These are phyloP conservation scores for Anadara kagoshimensis DNA, from an alignment of 1,140 invertebrate genomes.

Conservation along the genomic window DNA sequence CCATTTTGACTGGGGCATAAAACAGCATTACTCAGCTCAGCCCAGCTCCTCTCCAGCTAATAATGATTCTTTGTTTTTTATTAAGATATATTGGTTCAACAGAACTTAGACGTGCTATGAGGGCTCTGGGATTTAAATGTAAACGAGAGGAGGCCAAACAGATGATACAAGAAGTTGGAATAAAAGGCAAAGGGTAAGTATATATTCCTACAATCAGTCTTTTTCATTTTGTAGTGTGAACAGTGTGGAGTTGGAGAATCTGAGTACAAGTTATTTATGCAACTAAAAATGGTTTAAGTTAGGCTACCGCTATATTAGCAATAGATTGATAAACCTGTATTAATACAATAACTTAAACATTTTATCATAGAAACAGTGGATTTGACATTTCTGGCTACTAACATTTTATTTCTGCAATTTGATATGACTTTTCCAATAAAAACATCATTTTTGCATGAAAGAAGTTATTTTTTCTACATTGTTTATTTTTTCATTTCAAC, in stretches of 20 bases:
- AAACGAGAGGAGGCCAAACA: slow-evolving; percentile 61
- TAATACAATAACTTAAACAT: background rate
- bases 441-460: no score
- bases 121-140: slow-evolving; percentile 69
- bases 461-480: no score
- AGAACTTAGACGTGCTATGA: slow-evolving; percentile 63
- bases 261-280: background rate
- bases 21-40: no score
- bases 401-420: no score
- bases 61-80: no score
- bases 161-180: slow-evolving; percentile 55
- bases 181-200: slow-evolving; percentile 60
- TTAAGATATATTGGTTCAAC: slow-evolving; percentile 60
- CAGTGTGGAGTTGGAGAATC: background rate
- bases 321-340: background rate
- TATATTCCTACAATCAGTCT: background rate
- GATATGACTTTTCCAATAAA: no score
- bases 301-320: background rate
- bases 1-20: no score
- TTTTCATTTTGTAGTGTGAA: no score
- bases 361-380: no score
- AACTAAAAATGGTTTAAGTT: background rate
- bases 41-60: no score
- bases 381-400: no score
- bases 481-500: no score